These are phyloP conservation scores for Myoxocephalus aenaeus DNA, from an alignment of 2,797 vertebrate species.

Conservation along the genomic window DNA sequence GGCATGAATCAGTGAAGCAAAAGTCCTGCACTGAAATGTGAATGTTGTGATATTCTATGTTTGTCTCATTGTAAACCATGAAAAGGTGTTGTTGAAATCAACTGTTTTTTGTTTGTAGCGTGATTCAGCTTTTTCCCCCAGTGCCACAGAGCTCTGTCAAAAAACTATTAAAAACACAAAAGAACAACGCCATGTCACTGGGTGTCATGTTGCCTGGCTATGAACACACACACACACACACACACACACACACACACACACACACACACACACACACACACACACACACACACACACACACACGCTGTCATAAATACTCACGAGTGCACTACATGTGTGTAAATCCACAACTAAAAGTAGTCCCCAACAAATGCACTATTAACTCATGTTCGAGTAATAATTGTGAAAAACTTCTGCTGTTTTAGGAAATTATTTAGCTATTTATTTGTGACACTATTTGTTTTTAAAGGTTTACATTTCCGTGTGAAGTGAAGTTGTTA, in stretches of 20 bases:
- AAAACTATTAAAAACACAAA: neutral
- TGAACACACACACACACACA: neutral
- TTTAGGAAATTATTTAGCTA: neutral
- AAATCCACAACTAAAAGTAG: neutral
- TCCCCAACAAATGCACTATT: neutral
- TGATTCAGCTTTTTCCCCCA: neutral
- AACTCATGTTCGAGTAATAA: neutral
- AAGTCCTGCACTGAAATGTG: neutral
- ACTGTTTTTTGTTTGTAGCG: neutral
- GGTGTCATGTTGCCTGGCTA: neutral
- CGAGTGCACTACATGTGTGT: neutral
- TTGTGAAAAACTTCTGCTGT: neutral
- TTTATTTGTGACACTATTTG: neutral
- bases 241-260: neutral
- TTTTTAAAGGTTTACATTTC: neutral
- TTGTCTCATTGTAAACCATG: neutral
- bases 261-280: neutral
- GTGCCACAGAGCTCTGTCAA: neutral
- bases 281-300: too few relatives aligned
- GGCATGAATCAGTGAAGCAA: neutral
- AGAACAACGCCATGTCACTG: neutral
- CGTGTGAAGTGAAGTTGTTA: neutral
- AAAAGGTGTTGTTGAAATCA: neutral
- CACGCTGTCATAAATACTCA: slow-evolving; percentile 2
- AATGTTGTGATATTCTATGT: neutral